Conservation (phyloP, 2,797 vertebrate species). For the Chloroceryle inda region DNA sequence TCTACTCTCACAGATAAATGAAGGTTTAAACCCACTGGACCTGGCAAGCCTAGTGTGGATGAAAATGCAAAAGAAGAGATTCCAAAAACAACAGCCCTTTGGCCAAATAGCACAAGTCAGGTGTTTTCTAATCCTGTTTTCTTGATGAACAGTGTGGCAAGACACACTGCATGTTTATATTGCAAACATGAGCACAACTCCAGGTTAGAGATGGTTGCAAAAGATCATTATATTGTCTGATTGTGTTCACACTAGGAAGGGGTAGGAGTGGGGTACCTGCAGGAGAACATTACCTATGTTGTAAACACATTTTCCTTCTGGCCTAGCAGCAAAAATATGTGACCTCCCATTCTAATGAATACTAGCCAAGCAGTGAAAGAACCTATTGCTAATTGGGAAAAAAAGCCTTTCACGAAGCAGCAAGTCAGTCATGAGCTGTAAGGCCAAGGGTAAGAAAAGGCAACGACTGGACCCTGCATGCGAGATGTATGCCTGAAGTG, state of each 20-base stretch:
- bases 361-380: not conserved
- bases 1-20: not conserved
- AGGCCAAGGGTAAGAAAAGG: not conserved
- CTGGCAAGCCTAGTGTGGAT: not conserved
- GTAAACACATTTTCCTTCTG: not conserved
- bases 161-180: not conserved
- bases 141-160: not conserved
- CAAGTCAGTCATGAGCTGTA: not conserved
- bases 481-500: not conserved
- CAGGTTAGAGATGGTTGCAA: not conserved
- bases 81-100: not conserved
- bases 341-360: not conserved
- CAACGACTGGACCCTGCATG: not conserved
- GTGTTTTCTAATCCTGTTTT: not conserved
- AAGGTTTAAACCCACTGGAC: not conserved
- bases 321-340: not conserved
- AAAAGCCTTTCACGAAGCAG: not conserved
- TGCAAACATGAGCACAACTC: not conserved
- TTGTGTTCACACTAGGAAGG: not conserved
- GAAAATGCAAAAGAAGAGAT: not conserved
- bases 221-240: not conserved
- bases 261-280: not conserved
- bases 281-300: fast-evolving
- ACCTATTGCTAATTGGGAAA: not conserved
- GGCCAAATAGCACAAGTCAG: not conserved